Conservation (phyloP, 2,113 vertebrate species). For the Eira barbara region DNA sequence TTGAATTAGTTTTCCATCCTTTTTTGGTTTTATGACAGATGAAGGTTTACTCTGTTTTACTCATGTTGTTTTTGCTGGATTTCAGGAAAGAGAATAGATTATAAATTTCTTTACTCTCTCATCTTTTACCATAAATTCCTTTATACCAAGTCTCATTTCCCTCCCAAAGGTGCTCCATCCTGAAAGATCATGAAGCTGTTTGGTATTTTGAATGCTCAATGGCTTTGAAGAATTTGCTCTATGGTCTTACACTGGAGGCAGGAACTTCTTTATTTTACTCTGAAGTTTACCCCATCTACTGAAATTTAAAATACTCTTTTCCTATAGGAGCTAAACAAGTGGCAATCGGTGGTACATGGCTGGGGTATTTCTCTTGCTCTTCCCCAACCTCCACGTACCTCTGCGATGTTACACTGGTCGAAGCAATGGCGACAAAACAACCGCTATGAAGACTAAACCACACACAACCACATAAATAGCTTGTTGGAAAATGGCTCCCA, state of each 20-base stretch:
- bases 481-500: neutral
- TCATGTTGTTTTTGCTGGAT: neutral
- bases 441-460: no score
- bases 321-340: neutral
- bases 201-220: neutral
- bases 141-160: conserved; percentile 14
- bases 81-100: conserved; percentile 32
- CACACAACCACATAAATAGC: neutral
- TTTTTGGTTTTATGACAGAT: neutral
- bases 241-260: neutral
- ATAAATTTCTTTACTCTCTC: neutral
- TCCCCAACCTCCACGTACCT: neutral
- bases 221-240: neutral
- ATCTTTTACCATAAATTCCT: conserved; percentile 46
- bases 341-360: fast-evolving
- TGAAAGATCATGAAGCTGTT: neutral
- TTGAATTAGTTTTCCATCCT: neutral
- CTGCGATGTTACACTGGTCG: neutral
- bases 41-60: neutral
- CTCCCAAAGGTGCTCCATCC: neutral
- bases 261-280: neutral
- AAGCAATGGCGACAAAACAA: neutral
- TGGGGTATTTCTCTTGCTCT: neutral
- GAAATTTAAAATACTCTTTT: neutral
- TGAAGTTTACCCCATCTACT: neutral